Conservation (phyloP, 1,140 invertebrate species). For the Gonatopus flavifemur region DNA sequence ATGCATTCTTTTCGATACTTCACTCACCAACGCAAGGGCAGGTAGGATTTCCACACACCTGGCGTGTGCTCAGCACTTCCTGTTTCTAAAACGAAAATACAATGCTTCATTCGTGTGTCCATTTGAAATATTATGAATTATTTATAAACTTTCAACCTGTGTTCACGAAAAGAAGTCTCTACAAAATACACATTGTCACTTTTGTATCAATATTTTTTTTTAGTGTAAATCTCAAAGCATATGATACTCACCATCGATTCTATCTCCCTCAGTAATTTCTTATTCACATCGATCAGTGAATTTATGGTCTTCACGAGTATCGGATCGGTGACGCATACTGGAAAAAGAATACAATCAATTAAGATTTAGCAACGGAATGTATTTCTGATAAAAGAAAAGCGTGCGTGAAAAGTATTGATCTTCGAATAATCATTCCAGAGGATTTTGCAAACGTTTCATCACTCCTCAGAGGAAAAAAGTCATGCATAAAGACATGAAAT, state of each 20-base stretch:
- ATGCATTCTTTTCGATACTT: slow-evolving; percentile 29
- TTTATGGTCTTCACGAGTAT: slow-evolving; percentile 69
- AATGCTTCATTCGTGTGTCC: no score
- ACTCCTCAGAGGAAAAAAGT: no score
- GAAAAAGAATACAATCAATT: slow-evolving; percentile 25
- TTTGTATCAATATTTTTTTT: no score
- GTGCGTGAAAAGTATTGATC: no score
- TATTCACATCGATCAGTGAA: slow-evolving; percentile 73
- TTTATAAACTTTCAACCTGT: neutral
- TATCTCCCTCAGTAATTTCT: slow-evolving; percentile 49
- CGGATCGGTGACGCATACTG: slow-evolving; percentile 60
- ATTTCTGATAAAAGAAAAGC: no score
- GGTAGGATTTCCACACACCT: slow-evolving; percentile 77
- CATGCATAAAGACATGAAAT: no score
- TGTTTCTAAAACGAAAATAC: slow-evolving; percentile 60
- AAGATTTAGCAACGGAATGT: no score
- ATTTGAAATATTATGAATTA: no score
- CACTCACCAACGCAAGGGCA: slow-evolving; percentile 60
- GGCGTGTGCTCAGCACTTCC: slow-evolving; percentile 70
- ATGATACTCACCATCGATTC: slow-evolving; percentile 34
- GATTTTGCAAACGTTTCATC: no score
- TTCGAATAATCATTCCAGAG: no score
- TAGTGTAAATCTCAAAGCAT: no score
- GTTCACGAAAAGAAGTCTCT: slow-evolving; percentile 4
- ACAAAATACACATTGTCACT: no score